Percentiles rank a stretch among this genome's conserved stretches.
Conservation (phyloP, 1,140 invertebrate genomes). For the Tetragonula clypearis region DNA sequence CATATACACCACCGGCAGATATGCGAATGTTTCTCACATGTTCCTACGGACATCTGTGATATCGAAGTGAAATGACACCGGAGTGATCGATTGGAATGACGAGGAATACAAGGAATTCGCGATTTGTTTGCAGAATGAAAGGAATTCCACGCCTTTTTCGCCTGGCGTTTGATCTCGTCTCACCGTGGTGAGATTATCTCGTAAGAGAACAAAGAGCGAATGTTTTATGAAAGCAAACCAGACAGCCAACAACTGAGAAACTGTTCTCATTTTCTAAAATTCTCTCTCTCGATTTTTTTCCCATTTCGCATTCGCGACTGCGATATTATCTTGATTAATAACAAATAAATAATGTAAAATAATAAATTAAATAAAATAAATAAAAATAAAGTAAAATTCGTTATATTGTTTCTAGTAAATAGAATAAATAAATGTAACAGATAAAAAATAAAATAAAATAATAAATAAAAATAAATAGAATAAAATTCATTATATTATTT, state of each 20-base stretch:
- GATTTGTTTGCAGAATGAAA: conserved; percentile 52
- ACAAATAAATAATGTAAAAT: no score
- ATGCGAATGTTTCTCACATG: conserved; percentile 4
- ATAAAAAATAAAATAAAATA: no score
- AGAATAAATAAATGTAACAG: no score
- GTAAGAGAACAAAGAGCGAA: conserved; percentile 55
- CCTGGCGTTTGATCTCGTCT: conserved; percentile 60
- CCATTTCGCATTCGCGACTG: not conserved
- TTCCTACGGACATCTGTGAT: not conserved
- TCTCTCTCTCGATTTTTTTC: not conserved
- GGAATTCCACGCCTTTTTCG: conserved; percentile 63
- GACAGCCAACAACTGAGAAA: conserved; percentile 38
- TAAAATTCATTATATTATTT: no score
- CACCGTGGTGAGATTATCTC: conserved; percentile 50
- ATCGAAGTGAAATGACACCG: no score
- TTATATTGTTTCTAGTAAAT: no score
- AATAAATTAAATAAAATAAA: no score
- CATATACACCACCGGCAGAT: not conserved
- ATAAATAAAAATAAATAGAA: no score
- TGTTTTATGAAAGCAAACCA: conserved; percentile 59
- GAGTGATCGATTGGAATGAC: not conserved
- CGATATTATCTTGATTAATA: not conserved
- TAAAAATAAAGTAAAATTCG: no score
- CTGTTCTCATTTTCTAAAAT: conserved; percentile 70
- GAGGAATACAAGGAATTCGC: not conserved